These are phyloP conservation scores for Acanthurus tractus DNA, from an alignment of 2,797 vertebrate genomes.

Conservation along the genomic window DNA sequence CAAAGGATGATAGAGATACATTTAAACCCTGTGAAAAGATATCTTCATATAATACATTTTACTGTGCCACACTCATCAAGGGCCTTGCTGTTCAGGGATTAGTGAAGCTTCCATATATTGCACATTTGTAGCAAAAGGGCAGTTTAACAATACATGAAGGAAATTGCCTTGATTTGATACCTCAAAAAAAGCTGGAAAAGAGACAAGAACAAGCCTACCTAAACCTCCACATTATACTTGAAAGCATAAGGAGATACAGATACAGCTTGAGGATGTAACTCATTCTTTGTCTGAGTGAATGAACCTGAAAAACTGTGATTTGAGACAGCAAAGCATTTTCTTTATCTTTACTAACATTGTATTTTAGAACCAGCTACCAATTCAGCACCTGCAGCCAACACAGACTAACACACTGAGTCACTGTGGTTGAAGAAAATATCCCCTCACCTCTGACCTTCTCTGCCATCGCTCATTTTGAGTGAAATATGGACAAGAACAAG, in stretches of 20 bases:
- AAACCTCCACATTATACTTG: too few species aligned
- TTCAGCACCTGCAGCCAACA: slow-evolving; percentile 30
- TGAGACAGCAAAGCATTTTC: background rate
- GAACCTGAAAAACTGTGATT: background rate
- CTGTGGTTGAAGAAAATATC: background rate
- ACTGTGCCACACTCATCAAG: background rate
- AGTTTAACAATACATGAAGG: too few species aligned
- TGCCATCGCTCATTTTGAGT: background rate
- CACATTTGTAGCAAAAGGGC: background rate
- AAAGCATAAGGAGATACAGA: background rate
- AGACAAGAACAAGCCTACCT: too few species aligned
- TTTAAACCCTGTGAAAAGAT: too few species aligned
- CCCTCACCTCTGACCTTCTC: background rate
- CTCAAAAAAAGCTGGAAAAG: too few species aligned
- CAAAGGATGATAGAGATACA: too few species aligned
- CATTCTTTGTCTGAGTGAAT: background rate
- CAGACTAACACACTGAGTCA: slow-evolving; percentile 26
- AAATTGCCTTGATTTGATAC: background rate
- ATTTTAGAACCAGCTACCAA: slow-evolving; percentile 38
- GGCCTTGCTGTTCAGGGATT: background rate
- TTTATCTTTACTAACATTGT: slow-evolving; percentile 30
- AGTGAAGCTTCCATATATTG: background rate
- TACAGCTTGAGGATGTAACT: background rate
- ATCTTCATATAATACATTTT: too few species aligned
- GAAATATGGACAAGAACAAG: background rate